Base-by-base conservation (phyloP, 2,888 invertebrate genomes). In the Lepidochitona cinerea region DNA sequence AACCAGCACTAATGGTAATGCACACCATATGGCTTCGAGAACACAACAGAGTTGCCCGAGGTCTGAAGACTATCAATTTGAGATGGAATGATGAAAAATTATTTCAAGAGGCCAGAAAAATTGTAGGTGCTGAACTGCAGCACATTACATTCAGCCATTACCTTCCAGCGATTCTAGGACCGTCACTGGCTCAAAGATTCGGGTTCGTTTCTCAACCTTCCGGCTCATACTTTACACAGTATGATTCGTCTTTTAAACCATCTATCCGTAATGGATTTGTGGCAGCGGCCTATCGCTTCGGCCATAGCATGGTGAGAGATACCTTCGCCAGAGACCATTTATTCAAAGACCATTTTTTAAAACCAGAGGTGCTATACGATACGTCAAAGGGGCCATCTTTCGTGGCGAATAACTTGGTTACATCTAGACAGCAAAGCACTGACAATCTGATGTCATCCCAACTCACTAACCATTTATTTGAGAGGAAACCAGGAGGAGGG, bases 41-140 rank as follows among this genome's bases (percentile, higher is more conserved):
- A 88, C 97, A 98, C 90, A 98, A 98, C 91, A 93, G 96, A 75
- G 91, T 96, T 0, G 97, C 97, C 0, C 93, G 93, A 69, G 94
- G 92, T 6, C 91, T 98, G 52, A 93, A 94, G 0, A 93, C 93
- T 68, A 93, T 97, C 5, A 97, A 97, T 91, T 96, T 95, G 0
- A 87, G 92, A 18, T 97, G 97, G 97, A 0, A 96, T 96, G 89
- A 85, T 70, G 83, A 84, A 41, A 75, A 65, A 35, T 74, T 85
- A 6, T 87, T 78, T 67, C 81, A 86, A 72, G 85, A 87, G 75
- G 74, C 84, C 0, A 91, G 96, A 74, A 93, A 93, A 83, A 94
- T 97, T 35, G 88, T 97, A 0, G 93, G 93, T 0, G 97, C 96
- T 0, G 79, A 89, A 54, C 83, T 97, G 96, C 92, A 91, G 71